Evolutionary conservation across 2,888 invertebrate genomes (phyloP).

Genomic region (Dorcus parallelipipedus): DNA sequence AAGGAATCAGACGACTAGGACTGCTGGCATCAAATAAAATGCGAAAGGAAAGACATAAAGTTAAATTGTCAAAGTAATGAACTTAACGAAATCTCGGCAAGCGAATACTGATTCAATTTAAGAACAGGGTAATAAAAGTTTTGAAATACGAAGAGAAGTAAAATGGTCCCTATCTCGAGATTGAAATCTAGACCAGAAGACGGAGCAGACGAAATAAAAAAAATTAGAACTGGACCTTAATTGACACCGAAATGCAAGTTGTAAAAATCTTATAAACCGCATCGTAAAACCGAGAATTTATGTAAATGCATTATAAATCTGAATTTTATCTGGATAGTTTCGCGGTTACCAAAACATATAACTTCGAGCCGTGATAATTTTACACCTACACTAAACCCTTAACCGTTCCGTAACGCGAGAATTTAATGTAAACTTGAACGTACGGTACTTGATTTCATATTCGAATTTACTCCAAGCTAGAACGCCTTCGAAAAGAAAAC

Average conservation of each 20-base stretch:
- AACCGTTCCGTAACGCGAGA: not conserved
- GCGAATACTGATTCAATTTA: not conserved
- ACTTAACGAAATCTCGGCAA: not conserved
- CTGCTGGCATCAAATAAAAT: too few relatives aligned
- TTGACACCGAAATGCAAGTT: conserved; percentile 23
- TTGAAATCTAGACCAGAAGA: conserved; percentile 17
- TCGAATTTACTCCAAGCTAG: too few relatives aligned
- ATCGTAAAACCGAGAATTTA: conserved; percentile 17
- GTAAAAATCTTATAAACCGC: conserved; percentile 22
- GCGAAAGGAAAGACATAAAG: too few relatives aligned
- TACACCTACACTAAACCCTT: not conserved
- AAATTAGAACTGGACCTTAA: conserved; percentile 22
- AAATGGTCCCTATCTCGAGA: conserved; percentile 11
- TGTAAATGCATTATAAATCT: conserved; percentile 12
- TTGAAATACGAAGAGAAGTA: not conserved
- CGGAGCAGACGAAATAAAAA: conserved; percentile 22
- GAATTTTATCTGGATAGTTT: not conserved
- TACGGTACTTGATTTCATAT: too few relatives aligned
- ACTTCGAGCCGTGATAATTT: not conserved
- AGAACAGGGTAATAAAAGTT: conserved; percentile 2
- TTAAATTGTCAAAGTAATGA: too few relatives aligned
- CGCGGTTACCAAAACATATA: not conserved
- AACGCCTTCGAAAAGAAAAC: too few relatives aligned
- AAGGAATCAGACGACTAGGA: too few relatives aligned
- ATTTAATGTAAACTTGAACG: too few relatives aligned